phyloP scores from a whole-genome alignment of 2,113 vertebrate genomes.

The Tympanuchus pallidicinctus region DNA sequence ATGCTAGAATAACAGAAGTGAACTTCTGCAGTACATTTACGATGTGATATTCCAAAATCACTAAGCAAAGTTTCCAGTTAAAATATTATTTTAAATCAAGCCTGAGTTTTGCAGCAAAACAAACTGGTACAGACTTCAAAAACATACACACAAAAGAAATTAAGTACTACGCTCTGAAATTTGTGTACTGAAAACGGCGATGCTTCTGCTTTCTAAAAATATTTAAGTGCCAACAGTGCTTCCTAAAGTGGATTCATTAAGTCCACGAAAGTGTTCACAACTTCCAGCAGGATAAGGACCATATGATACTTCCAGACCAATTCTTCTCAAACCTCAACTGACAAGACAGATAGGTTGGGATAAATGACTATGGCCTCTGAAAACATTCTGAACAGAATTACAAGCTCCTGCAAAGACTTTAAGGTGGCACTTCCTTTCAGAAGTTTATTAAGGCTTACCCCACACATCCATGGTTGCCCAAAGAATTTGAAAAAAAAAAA shows the following conservation, averaged over 20 bases:
- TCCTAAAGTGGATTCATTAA: background rate
- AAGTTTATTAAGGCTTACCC: background rate
- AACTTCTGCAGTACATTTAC: background rate
- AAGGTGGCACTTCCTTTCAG: background rate
- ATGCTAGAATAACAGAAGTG: background rate
- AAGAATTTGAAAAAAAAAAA: background rate
- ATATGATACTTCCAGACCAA: background rate
- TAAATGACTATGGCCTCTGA: background rate
- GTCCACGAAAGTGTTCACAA: background rate
- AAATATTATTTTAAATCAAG: background rate
- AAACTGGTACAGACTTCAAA: background rate
- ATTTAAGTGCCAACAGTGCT: background rate
- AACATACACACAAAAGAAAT: background rate
- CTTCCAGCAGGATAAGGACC: background rate
- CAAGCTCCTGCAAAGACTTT: background rate
- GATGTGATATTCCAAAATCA: background rate
- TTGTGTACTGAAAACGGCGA: background rate
- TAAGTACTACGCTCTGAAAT: background rate
- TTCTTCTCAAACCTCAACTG: background rate
- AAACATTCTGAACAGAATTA: background rate
- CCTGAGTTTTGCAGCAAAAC: background rate
- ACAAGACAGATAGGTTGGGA: background rate
- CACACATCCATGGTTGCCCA: background rate
- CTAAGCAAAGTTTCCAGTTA: background rate
- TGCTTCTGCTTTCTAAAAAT: background rate